Evolutionary conservation across 2,113 vertebrate species (phyloP), one percentile per base, ranked within the genome.

Genomic region (Octodon degus): DNA sequence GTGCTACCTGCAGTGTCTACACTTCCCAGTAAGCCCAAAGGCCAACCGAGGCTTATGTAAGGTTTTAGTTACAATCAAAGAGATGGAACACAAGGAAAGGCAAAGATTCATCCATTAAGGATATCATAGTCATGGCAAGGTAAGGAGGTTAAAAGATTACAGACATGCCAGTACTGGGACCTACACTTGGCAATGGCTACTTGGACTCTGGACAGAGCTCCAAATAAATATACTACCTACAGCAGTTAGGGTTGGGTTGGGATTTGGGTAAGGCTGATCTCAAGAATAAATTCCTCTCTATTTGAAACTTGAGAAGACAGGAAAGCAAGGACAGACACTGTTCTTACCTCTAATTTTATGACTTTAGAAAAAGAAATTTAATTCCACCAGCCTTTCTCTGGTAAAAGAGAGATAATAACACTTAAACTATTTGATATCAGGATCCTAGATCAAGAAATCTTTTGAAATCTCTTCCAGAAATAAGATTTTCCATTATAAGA

Each of bases 401-500:
- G 40, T 72, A 63, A 79, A 94, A 91, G 77, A 34, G 89, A 83
- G 70, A 9, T 34, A 62, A 50, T 82, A 74, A 88, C 53, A 24
- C 11, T 34, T 47, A 79, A 82, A 91, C 67, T 55, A 53, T 72
- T 89, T 95, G 27, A 67, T 89, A 63, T 62, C 25, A 58, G 77
- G 7, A 30, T 88, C 20, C 65, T 84, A 16, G 62, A 94, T 90
- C 25, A 89, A 30, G 32, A 96, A 93, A 87, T 40, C 24, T 89
- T 93, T 96, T 90, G 65, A 43, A 63, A 84, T 58, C 27, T 74
- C 47, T 86, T 87, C 40, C 37, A 93, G 30, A 91, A 95, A 80
- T 87, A 89, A 94, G 63, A 85, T 12, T 67, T 5, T 72, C 19
- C 32, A n/a, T 76, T 40, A 17, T 70, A 93, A 93, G 82, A 53